Percentiles rank a stretch among this genome's conserved stretches.
These are phyloP conservation scores for Poecilus cupreus DNA, from an alignment of 2,888 invertebrate species.

Conservation along the genomic window DNA sequence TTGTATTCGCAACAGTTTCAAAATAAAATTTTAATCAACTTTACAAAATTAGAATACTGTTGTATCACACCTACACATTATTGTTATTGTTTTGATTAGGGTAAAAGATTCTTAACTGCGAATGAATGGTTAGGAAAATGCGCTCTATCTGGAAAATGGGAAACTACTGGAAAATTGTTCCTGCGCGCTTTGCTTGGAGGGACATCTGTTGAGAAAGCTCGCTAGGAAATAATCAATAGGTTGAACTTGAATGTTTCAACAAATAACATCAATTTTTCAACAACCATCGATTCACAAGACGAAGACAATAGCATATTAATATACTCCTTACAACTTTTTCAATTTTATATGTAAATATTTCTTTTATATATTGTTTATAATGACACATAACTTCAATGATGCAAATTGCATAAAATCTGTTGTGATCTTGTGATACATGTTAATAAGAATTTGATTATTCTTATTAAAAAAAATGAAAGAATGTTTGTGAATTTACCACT, in stretches of 20 bases:
- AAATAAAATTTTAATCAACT: conserved; percentile 1
- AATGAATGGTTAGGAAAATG: not conserved
- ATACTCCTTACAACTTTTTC: not conserved
- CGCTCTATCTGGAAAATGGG: not conserved
- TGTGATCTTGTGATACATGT: no score
- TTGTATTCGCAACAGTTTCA: not conserved
- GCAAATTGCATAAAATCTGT: no score
- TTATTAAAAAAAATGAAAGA: no score
- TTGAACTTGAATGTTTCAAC: not conserved
- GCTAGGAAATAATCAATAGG: conserved; percentile 10
- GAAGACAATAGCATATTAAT: not conserved
- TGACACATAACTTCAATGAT: no score
- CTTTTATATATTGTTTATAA: no score
- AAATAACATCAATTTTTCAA: conserved; percentile 32
- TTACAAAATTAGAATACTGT: not conserved
- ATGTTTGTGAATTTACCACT: not conserved
- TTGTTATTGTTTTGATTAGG: conserved; percentile 37
- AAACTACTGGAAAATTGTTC: not conserved
- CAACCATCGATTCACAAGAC: conserved; percentile 20
- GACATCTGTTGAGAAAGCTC: conserved; percentile 2
- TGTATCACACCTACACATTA: not conserved
- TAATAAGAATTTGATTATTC: no score
- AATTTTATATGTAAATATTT: no score
- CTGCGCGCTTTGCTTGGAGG: not conserved
- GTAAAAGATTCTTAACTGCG: not conserved